Evolutionary conservation across 2,888 invertebrate genomes (phyloP).

Genomic region (Drosophila picticornis): DNA sequence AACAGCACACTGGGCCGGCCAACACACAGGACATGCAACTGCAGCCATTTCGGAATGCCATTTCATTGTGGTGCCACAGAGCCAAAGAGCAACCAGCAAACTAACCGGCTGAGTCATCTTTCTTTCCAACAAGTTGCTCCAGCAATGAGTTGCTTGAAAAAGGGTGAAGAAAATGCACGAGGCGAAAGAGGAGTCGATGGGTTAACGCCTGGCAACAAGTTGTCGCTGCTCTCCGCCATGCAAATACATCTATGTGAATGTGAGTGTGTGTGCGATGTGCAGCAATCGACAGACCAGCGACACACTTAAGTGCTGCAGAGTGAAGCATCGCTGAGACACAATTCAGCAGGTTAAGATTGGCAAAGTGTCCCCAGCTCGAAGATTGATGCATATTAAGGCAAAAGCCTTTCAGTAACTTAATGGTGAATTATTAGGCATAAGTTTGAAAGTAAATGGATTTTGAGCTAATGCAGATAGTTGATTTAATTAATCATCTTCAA

Average conservation of each 20-base stretch:
- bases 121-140: slow-evolving; percentile 45
- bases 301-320: slow-evolving; percentile 40
- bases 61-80: slow-evolving; percentile 71
- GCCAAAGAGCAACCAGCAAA: slow-evolving; percentile 33
- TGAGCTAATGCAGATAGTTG: background rate
- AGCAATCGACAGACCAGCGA: slow-evolving; percentile 34
- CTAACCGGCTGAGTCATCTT: slow-evolving; percentile 67
- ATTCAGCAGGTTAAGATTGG: slow-evolving; percentile 11
- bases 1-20: slow-evolving; percentile 17
- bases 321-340: slow-evolving; percentile 9
- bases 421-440: background rate
- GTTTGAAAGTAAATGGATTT: background rate
- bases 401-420: background rate
- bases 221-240: slow-evolving; percentile 60
- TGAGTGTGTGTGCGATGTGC: slow-evolving; percentile 7
- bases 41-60: slow-evolving; percentile 78
- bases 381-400: background rate
- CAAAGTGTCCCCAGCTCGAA: background rate
- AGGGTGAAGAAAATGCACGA: background rate
- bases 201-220: slow-evolving; percentile 68
- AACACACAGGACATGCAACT: slow-evolving; percentile 60
- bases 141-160: background rate
- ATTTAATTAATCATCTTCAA: background rate
- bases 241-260: slow-evolving; percentile 59
- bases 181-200: slow-evolving; percentile 9